Conservation (phyloP, 2,888 invertebrate genomes). For the Glyphotaelius pellucidus region DNA sequence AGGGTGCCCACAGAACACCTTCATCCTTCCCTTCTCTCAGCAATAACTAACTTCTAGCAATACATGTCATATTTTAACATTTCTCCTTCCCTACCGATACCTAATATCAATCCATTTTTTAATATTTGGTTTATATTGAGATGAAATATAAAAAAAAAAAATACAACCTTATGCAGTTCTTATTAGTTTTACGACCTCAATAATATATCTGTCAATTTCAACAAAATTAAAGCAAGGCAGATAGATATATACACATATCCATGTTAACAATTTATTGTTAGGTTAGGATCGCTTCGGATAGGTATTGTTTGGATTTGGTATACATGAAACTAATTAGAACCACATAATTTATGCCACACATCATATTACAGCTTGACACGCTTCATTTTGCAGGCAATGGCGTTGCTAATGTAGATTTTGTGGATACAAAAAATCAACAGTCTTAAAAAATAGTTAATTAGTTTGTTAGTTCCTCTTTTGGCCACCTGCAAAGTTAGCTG, state of each 20-base stretch:
- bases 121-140: neutral
- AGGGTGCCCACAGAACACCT: constrained; percentile 6
- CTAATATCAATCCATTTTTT: neutral
- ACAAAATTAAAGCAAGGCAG: neutral
- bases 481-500: neutral
- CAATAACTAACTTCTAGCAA: neutral
- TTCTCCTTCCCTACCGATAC: neutral
- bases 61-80: neutral
- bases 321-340: neutral
- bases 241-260: neutral
- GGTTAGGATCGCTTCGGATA: neutral
- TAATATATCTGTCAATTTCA: neutral
- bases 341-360: neutral
- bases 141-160: neutral
- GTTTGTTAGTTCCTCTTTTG: neutral
- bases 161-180: neutral
- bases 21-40: neutral
- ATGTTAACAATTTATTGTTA: neutral
- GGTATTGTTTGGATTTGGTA: neutral
- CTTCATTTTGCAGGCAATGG: neutral
- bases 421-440: neutral
- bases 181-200: neutral
- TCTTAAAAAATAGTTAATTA: neutral
- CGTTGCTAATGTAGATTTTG: neutral
- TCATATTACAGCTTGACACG: neutral